Base-by-base conservation (phyloP, 2,797 vertebrate genomes). In the Epinephelus awoara region DNA sequence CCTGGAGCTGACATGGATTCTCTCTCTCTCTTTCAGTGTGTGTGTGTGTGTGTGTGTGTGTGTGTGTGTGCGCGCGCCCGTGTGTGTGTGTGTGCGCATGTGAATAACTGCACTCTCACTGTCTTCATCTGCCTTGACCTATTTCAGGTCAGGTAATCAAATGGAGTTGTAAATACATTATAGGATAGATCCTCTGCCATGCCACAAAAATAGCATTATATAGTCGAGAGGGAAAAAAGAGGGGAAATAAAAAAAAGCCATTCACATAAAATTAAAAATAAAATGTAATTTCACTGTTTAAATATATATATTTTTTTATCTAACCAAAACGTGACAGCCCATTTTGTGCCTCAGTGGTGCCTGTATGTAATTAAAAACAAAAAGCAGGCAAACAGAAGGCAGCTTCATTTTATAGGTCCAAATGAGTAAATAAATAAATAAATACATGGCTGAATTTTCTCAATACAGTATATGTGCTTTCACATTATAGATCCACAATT, bases 101-200 rank as follows among this genome's bases (percentile, higher is more conserved):
- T 82, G 92, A 93, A 94, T 92, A 94, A 91, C 86, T 94, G 91
- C 93, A 92, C 89, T 93, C 92, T 91, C 90, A 89, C 89, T 86
- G 89, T 86, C 87, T 94, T 92, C 86, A 88, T 93, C 88, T 93
- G 82, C 80, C 85, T 86, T 92, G 90, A 94, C 92, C 90, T 93
- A 92, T 90, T 93, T 93, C 88, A 93, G 89, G 88, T 93, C 88
- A 91, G 86, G 79, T 88, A 92, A 92, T 93, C 90, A 91, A 89
- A 95, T 84, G 64, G 67, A 86, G 76, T 75, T 91, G 78, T 88
- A 85, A 91, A 89, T 85, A 84, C 85, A 88, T 84, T 83, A 80
- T 12, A 68, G 67, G 56, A 68, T 75, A 71, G 66, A 75, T 88
- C 71, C 67, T 75, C 46, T 78, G 75, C 64, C 65, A 77, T 75